Evolutionary conservation across 2,113 vertebrate species (phyloP), one percentile per base, ranked within the genome.

Genomic region (Baryphthengus martii): DNA sequence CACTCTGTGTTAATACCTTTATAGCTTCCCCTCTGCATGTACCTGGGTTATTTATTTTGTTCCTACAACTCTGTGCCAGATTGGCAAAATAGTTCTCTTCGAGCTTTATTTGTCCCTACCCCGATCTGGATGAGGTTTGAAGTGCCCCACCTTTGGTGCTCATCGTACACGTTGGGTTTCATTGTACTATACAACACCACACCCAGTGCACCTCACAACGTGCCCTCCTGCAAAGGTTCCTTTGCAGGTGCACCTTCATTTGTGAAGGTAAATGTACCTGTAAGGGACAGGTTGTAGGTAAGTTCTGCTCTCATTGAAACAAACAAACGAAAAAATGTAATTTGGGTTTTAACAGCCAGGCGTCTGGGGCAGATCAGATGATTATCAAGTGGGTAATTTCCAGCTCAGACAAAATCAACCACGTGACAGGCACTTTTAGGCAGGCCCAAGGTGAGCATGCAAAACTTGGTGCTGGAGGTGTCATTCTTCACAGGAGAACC

Each of bases 151-250:
- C 52, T 59, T 80, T 61, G 21, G 23, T 18, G 53, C 55, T 39
- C 67, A 29, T 12, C 31, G 18, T 21, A 44, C 3, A 5, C 11
- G 4, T 44, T 49, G 1, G 4, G 45, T 37, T 65, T 53, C 40
- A 90, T 8, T 44, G 28, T 21, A 39, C 44, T 28, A 8, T 12
- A 45, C 39, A 71, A 28, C 0, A 0, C 2, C 33, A 71, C 24
- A 52, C 42, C n/a, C 0, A 0, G 23, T 40, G 29, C 28, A 44
- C 31, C 1, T 3, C 52, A 74, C 42, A 62, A 35, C 33, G 10
- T 4, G 13, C 15, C 52, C 33, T 7, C 12, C 49, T 26, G 55
- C 79, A 84, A 83, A 71, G 45, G 62, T 31, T 42, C 8, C 4
- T 35, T 28, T 44, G 12, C 13, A 25, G 13, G 9, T 33, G 47